A percentile compares a stretch with the other conserved stretches of the same genome.
Conservation (phyloP, 2,797 vertebrate genomes). For the Melanogrammus aeglefinus region DNA sequence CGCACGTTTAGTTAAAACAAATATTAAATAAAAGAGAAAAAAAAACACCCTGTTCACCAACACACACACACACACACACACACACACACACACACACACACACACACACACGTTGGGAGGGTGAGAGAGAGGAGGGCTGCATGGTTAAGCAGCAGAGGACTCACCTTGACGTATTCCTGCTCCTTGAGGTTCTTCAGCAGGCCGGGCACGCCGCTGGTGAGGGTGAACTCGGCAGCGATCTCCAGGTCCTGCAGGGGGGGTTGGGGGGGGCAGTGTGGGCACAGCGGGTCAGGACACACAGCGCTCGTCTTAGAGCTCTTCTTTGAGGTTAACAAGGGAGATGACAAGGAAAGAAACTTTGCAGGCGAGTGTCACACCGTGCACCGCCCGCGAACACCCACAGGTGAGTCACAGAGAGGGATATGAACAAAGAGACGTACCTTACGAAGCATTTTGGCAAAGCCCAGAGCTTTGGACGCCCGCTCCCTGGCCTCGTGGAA, state of each 20-base stretch:
- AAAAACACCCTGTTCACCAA: too few relatives aligned
- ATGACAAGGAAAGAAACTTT: slow-evolving; percentile 8
- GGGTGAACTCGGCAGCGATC: slow-evolving; percentile 90
- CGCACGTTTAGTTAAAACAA: too few relatives aligned
- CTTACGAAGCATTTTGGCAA: slow-evolving; percentile 98
- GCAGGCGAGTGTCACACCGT: slow-evolving; percentile 22
- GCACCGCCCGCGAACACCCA: slow-evolving; percentile 22
- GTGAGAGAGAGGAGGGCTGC: background rate
- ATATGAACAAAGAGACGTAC: slow-evolving; percentile 61
- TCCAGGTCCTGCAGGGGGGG: slow-evolving; percentile 89
- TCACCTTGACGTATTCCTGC: slow-evolving; percentile 88
- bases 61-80: too few relatives aligned
- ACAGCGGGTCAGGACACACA: slow-evolving; percentile 36
- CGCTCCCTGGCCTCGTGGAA: slow-evolving; percentile 97
- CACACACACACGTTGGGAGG: background rate
- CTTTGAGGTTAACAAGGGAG: slow-evolving; percentile 9
- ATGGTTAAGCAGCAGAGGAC: background rate
- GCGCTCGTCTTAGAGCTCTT: slow-evolving; percentile 13
- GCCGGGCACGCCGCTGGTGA: slow-evolving; percentile 81
- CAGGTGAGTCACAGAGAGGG: slow-evolving; percentile 9
- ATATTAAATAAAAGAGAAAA: too few relatives aligned
- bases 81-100: too few relatives aligned
- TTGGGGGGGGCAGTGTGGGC: slow-evolving; percentile 17
- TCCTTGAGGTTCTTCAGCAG: slow-evolving; percentile 83
- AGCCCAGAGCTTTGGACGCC: slow-evolving; percentile 96